Percentiles rank a stretch among this genome's conserved stretches.
phyloP scores from a whole-genome alignment of 2,113 vertebrate genomes.

The Microtus pennsylvanicus region DNA sequence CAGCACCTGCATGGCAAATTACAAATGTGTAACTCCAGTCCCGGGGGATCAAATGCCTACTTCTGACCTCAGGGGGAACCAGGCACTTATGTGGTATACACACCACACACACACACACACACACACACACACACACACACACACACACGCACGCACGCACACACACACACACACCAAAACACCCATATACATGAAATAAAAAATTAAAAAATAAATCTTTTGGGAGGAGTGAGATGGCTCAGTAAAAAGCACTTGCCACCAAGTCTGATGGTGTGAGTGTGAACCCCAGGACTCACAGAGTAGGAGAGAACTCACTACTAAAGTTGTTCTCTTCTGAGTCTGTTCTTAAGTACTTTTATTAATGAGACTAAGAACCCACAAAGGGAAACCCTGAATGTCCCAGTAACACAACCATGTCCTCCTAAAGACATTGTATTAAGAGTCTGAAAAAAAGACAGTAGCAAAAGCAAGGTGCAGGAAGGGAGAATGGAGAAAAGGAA shows the following conservation, averaged over 20 bases:
- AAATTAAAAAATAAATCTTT: neutral
- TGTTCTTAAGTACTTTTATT: neutral
- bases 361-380: neutral
- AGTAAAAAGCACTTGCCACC: neutral
- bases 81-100: neutral
- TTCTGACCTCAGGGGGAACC: neutral
- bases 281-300: neutral
- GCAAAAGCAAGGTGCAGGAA: neutral
- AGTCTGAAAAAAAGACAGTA: neutral
- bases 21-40: neutral
- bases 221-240: neutral
- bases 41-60: neutral
- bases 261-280: neutral
- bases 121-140: neutral
- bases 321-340: neutral
- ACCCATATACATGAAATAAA: neutral
- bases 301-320: neutral
- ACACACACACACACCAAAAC: neutral
- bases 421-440: neutral
- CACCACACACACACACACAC: neutral
- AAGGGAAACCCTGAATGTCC: neutral
- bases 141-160: neutral
- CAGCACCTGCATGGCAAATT: neutral
- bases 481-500: neutral
- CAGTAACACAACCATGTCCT: neutral